These are phyloP conservation scores for Helogale parvula DNA, from an alignment of 2,113 vertebrate species.

Conservation along the genomic window DNA sequence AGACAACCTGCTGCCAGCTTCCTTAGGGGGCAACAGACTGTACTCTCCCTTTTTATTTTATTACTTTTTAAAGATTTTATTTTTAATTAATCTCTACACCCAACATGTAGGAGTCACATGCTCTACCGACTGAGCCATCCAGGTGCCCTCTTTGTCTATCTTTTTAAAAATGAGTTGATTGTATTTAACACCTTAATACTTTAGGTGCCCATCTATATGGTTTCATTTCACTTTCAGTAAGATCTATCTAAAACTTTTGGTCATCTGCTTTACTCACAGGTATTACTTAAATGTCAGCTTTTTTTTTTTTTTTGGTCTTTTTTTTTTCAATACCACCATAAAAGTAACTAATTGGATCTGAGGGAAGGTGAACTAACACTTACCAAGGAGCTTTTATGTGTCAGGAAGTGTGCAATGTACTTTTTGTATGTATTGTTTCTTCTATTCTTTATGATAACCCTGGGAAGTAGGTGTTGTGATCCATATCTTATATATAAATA, in stretches of 20 bases:
- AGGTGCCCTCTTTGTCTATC: no score
- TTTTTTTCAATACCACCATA: neutral
- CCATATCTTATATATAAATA: neutral
- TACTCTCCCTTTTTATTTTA: neutral
- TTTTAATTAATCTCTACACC: neutral
- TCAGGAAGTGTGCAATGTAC: neutral
- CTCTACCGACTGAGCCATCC: neutral
- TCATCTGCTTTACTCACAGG: neutral
- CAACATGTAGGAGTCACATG: neutral
- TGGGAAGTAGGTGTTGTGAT: neutral
- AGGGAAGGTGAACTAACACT: neutral
- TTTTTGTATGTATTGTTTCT: neutral
- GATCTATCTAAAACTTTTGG: neutral
- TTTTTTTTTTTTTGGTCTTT: no score
- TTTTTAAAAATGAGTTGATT: neutral
- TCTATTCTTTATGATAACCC: neutral
- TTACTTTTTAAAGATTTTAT: neutral
- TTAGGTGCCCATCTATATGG: neutral
- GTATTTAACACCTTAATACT: neutral
- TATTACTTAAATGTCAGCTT: neutral
- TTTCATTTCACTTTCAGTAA: constrained; percentile 10
- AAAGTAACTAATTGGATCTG: neutral
- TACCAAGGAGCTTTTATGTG: neutral
- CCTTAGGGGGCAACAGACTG: neutral
- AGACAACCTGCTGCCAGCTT: neutral